Percentiles rank a stretch among this genome's conserved stretches.
These are phyloP conservation scores for Heliconius ismenius DNA, from an alignment of 2,888 invertebrate species.

Conservation along the genomic window DNA sequence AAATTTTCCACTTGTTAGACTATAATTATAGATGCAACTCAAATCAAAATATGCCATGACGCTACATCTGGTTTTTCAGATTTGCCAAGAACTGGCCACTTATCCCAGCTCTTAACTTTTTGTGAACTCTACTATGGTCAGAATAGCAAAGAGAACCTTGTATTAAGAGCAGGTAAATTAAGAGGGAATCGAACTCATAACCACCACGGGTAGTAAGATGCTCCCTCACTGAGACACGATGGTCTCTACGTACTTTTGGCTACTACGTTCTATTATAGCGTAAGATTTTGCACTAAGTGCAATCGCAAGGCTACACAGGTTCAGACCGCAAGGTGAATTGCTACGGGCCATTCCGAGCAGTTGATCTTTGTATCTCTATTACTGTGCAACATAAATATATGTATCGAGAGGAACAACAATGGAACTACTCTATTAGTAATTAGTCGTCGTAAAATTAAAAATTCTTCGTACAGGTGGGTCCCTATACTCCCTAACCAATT, in stretches of 20 bases:
- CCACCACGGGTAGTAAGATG: neutral
- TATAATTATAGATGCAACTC: too few relatives aligned
- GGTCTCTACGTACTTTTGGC: neutral
- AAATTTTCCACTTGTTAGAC: too few relatives aligned
- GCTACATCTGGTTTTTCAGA: neutral
- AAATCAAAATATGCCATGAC: neutral
- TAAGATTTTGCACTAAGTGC: neutral
- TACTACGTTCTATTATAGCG: neutral
- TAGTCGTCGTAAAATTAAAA: neutral
- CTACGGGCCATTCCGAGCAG: neutral
- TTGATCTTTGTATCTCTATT: slow-evolving; percentile 21
- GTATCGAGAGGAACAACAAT: neutral
- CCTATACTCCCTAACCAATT: too few relatives aligned
- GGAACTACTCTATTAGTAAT: neutral
- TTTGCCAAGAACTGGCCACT: neutral
- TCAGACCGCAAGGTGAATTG: neutral
- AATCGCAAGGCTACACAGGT: neutral
- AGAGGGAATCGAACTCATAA: neutral
- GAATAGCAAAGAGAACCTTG: too few relatives aligned
- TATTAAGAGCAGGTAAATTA: too few relatives aligned
- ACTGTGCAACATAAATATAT: neutral
- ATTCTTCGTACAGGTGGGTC: neutral
- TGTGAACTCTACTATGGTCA: neutral
- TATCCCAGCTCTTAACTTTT: slow-evolving; percentile 4
- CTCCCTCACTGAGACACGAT: neutral